These are phyloP conservation scores for Scylla paramamosain DNA, from an alignment of 1,140 invertebrate species.

Conservation along the genomic window DNA sequence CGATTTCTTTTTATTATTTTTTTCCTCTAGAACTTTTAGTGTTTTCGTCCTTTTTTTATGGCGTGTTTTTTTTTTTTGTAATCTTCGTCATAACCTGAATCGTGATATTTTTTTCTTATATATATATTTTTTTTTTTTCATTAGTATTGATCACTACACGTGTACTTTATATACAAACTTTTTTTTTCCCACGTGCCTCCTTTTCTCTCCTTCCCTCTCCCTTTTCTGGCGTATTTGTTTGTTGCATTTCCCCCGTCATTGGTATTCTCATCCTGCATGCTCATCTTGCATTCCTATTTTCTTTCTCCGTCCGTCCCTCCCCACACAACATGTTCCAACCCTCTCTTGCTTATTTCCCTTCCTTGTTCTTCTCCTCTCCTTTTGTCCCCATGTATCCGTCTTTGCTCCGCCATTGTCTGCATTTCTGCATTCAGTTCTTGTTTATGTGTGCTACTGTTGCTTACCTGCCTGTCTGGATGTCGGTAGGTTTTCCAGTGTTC, in stretches of 20 bases:
- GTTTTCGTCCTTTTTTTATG: not conserved
- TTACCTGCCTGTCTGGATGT: not conserved
- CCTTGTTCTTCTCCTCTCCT: not conserved
- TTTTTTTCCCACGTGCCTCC: not conserved
- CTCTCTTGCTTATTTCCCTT: not conserved
- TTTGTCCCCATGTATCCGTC: not conserved
- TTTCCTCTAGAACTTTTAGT: not conserved
- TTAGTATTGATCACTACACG: no score
- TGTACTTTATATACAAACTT: not conserved
- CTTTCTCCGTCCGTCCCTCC: not conserved
- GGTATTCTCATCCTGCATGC: conserved; percentile 11
- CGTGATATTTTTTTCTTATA: no score
- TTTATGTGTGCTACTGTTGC: not conserved
- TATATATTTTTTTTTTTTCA: not conserved
- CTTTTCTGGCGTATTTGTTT: not conserved
- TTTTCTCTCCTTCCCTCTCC: not conserved
- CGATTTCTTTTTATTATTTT: no score
- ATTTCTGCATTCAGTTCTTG: not conserved
- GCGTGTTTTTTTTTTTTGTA: no score
- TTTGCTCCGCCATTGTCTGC: not conserved
- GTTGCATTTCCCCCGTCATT: not conserved
- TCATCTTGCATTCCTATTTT: conserved; percentile 11
- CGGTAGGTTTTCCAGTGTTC: no score
- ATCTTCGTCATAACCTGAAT: no score
- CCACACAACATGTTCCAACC: not conserved